A percentile compares a stretch with the other conserved stretches of the same genome.
phyloP scores from a whole-genome alignment of 2,113 vertebrate species.

The Ursus arctos region DNA sequence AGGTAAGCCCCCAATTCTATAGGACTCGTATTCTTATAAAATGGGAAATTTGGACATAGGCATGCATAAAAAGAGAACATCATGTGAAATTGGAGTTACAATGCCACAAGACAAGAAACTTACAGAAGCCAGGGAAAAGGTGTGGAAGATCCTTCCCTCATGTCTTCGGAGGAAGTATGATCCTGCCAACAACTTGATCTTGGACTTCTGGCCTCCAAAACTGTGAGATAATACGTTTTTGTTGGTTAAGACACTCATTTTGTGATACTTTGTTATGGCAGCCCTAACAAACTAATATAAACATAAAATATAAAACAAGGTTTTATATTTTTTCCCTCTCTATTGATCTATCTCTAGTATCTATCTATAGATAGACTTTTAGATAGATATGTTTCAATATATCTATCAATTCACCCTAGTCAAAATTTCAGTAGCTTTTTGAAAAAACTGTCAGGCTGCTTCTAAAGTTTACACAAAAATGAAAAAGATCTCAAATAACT shows the following conservation, averaged over 20 bases:
- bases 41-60: background rate
- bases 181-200: background rate
- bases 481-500: background rate
- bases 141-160: background rate
- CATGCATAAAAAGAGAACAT: background rate
- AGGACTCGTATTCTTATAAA: background rate
- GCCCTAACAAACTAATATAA: background rate
- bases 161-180: background rate
- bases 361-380: no score
- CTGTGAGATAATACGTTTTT: background rate
- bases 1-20: background rate
- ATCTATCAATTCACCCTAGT: background rate
- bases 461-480: conserved; percentile 22
- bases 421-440: background rate
- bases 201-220: background rate
- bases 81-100: background rate
- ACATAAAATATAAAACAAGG: background rate
- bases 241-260: background rate
- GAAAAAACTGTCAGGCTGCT: background rate
- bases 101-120: background rate
- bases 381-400: no score
- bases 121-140: background rate
- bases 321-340: background rate
- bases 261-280: background rate
- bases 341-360: background rate